Evolutionary conservation across 2,113 vertebrate species (phyloP).

Genomic region (Myotis davidii): DNA sequence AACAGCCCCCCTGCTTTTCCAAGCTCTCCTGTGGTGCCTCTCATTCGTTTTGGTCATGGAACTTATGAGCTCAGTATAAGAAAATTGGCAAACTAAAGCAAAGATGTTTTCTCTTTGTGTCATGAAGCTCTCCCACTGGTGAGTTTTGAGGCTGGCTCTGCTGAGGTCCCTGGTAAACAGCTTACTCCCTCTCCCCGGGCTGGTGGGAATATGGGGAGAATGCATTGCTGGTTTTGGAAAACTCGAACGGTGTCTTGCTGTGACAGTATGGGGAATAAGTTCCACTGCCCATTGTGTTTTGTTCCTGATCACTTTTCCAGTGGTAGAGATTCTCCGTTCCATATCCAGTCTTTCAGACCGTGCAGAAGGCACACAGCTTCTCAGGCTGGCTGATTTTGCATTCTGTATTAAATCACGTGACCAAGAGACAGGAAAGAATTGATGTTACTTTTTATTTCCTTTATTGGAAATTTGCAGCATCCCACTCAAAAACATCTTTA

Average conservation of each 20-base stretch:
- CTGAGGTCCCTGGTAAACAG: conserved; percentile 2
- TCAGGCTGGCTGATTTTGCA: background rate
- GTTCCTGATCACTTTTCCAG: background rate
- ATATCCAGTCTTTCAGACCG: rapidly evolving
- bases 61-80: conserved; percentile 27
- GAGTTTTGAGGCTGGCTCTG: background rate
- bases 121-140: background rate
- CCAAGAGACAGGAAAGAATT: background rate
- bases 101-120: conserved; percentile 56
- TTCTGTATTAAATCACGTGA: background rate
- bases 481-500: background rate
- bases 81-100: background rate
- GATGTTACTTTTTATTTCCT: background rate
- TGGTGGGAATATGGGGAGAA: background rate
- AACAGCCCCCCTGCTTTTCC: background rate
- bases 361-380: background rate
- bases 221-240: background rate
- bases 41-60: background rate
- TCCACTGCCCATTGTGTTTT: background rate
- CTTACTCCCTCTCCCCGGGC: background rate
- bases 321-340: background rate
- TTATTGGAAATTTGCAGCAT: background rate
- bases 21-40: background rate
- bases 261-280: background rate
- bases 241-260: background rate